These are phyloP conservation scores for Himalopsyche tibetana DNA, from an alignment of 2,888 invertebrate genomes.

Conservation along the genomic window DNA sequence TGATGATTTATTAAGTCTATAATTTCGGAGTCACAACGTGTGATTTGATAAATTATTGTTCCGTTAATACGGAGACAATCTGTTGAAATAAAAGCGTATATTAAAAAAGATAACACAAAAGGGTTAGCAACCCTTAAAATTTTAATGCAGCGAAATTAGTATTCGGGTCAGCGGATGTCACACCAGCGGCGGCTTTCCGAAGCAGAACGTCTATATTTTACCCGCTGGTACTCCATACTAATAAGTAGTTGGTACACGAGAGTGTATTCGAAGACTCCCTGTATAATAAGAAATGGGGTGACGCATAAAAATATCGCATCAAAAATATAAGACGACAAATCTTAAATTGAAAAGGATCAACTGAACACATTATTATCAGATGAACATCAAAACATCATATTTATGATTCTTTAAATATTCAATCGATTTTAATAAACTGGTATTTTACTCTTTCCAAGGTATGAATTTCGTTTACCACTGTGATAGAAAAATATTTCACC, in stretches of 20 bases:
- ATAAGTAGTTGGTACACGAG: not conserved
- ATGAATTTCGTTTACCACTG: too few species aligned
- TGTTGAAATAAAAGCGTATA: too few species aligned
- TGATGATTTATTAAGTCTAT: too few species aligned
- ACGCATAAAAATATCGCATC: not conserved
- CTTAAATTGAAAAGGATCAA: not conserved
- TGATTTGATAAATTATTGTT: too few species aligned
- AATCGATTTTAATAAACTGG: too few species aligned
- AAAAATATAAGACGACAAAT: not conserved
- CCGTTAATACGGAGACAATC: too few species aligned
- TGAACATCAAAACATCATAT: too few species aligned
- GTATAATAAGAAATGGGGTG: not conserved
- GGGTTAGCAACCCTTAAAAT: not conserved
- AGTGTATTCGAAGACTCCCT: not conserved
- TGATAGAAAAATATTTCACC: too few species aligned
- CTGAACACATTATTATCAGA: not conserved
- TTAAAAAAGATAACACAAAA: not conserved
- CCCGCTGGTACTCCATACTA: slow-evolving; percentile 19
- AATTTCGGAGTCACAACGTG: too few species aligned
- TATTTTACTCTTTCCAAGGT: too few species aligned
- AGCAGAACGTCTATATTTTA: not conserved
- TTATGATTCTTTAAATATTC: too few species aligned
- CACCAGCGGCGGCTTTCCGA: slow-evolving; percentile 14
- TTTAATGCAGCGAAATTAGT: slow-evolving; percentile 37
- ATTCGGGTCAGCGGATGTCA: slow-evolving; percentile 29